Percentiles rank a stretch among this genome's conserved stretches.
These are phyloP conservation scores for Embidobia sp. DNA, from an alignment of 2,888 invertebrate genomes.

Conservation along the genomic window DNA sequence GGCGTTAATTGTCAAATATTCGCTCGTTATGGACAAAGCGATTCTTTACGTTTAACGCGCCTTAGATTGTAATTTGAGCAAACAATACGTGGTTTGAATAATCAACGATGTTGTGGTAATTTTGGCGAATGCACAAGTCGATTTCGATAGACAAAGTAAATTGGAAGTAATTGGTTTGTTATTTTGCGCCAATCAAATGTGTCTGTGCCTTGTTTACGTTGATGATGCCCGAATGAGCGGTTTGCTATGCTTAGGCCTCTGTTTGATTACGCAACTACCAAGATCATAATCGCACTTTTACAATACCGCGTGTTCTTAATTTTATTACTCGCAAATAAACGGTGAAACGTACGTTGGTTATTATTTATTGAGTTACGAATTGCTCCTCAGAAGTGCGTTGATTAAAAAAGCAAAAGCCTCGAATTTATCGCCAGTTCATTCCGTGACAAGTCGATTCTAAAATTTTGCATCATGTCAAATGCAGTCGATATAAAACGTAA, in stretches of 20 bases:
- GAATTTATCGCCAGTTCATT: too few species aligned
- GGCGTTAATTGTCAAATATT: slow-evolving; percentile 49
- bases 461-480: slow-evolving; percentile 32
- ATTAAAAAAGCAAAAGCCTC: neutral
- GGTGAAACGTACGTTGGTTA: too few species aligned
- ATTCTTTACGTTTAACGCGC: slow-evolving; percentile 20
- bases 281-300: slow-evolving; percentile 30
- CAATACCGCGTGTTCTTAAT: slow-evolving; percentile 3
- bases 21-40: slow-evolving; percentile 22
- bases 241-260: slow-evolving; percentile 36
- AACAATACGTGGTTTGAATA: slow-evolving; percentile 47
- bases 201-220: too few species aligned
- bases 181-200: slow-evolving; percentile 8
- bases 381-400: too few species aligned
- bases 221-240: neutral
- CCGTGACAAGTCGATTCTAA: slow-evolving; percentile 16
- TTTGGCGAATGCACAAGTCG: slow-evolving; percentile 1
- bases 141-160: slow-evolving; percentile 16
- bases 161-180: slow-evolving; percentile 32
- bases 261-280: slow-evolving; percentile 12
- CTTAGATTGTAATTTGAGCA: slow-evolving; percentile 56
- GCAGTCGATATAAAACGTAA: slow-evolving; percentile 58
- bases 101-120: slow-evolving; percentile 17
- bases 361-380: too few species aligned
- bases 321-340: too few species aligned